Percentiles rank a stretch among this genome's conserved stretches.
These are phyloP conservation scores for Papilio elwesi DNA, from an alignment of 2,888 invertebrate species.

Conservation along the genomic window DNA sequence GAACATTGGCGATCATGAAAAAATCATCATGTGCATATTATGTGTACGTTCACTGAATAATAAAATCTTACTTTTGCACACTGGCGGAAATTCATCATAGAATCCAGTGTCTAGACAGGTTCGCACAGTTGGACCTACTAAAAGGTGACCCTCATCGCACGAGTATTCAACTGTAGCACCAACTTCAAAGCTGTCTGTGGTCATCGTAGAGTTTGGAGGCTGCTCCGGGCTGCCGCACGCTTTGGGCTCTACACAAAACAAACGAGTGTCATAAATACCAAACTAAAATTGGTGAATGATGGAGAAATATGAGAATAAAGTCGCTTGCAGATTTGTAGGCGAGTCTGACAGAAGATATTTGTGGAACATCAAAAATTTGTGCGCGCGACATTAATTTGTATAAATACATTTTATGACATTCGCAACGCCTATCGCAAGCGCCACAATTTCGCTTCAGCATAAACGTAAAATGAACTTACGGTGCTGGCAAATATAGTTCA, in stretches of 20 bases:
- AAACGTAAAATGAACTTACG: conserved; percentile 85
- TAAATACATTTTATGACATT: conserved; percentile 18
- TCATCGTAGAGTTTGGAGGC: conserved; percentile 96
- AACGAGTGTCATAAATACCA: neutral
- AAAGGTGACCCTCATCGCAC: conserved; percentile 93
- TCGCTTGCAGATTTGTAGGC: neutral
- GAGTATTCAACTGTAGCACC: conserved; percentile 93
- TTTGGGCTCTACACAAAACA: conserved; percentile 87
- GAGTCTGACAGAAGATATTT: neutral
- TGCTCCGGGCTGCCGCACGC: conserved; percentile 96
- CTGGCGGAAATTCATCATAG: conserved; percentile 96
- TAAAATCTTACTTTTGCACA: conserved; percentile 92
- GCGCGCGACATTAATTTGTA: neutral
- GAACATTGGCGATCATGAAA: neutral
- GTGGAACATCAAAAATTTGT: neutral
- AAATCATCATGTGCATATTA: neutral
- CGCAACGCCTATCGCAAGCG: conserved; percentile 20
- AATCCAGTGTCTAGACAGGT: conserved; percentile 96
- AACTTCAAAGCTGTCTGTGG: conserved; percentile 90
- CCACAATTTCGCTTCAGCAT: conserved; percentile 24
- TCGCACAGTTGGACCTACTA: conserved; percentile 93
- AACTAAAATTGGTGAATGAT: neutral
- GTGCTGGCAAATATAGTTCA: conserved; percentile 97
- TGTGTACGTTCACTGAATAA: neutral
- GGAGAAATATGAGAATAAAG: neutral